These are phyloP conservation scores for Sus cebifrons DNA, from an alignment of 2,797 vertebrate species.

Conservation along the genomic window DNA sequence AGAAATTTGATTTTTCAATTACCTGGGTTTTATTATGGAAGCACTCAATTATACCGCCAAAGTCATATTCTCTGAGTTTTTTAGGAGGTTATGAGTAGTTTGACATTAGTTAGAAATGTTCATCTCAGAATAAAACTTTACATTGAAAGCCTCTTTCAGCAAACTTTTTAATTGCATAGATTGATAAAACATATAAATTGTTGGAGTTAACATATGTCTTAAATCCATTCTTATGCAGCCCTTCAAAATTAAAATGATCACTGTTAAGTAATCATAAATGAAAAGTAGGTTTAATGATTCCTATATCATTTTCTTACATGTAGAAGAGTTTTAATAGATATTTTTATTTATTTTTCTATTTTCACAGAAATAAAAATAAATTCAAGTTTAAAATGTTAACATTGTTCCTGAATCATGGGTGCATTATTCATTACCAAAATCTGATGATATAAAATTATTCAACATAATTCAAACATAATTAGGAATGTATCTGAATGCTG, in stretches of 20 bases:
- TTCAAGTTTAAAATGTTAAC: slow-evolving; percentile 24
- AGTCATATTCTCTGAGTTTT: slow-evolving; percentile 64
- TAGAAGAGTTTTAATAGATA: background rate
- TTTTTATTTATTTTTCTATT: slow-evolving; percentile 45
- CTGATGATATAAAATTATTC: slow-evolving; percentile 46
- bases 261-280: background rate
- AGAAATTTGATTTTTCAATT: slow-evolving; percentile 79
- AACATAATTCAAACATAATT: background rate
- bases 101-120: slow-evolving; percentile 64
- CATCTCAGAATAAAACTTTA: slow-evolving; percentile 62
- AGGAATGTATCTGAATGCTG: background rate
- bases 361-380: slow-evolving; percentile 32
- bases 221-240: background rate
- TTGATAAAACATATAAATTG: slow-evolving; percentile 20
- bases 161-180: slow-evolving; percentile 37
- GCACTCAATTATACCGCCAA: slow-evolving; percentile 62
- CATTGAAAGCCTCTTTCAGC: background rate
- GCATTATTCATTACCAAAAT: background rate
- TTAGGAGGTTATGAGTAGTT: slow-evolving; percentile 46
- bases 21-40: slow-evolving; percentile 77
- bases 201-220: slow-evolving; percentile 23
- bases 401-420: background rate
- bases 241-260: slow-evolving; percentile 28
- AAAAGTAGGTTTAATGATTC: slow-evolving; percentile 49
- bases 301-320: background rate